Conservation (phyloP, 1,140 invertebrate species). For the Centruroides sculpturatus region DNA sequence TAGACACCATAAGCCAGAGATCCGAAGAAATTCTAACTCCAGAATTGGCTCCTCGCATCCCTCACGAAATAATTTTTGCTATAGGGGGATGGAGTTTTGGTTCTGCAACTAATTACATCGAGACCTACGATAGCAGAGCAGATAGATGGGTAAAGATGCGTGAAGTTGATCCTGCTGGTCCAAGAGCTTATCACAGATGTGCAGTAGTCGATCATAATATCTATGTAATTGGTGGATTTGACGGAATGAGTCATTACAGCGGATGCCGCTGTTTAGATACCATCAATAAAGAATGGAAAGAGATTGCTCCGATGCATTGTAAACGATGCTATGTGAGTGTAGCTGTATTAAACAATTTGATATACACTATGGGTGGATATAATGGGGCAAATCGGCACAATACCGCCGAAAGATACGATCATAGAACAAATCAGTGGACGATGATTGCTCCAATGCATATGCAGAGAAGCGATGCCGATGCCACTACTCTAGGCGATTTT, state of each 20-base stretch:
- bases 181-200: no score
- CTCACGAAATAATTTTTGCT: background rate
- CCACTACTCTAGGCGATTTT: constrained; percentile 41
- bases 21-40: no score
- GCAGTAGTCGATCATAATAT: no score
- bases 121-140: background rate
- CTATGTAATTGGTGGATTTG: no score
- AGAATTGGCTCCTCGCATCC: background rate
- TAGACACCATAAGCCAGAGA: no score
- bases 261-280: constrained; percentile 52
- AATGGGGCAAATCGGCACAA: constrained; percentile 34
- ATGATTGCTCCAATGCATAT: constrained; percentile 23
- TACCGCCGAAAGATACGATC: constrained; percentile 15
- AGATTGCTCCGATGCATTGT: no score
- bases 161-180: constrained; percentile 38
- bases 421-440: constrained; percentile 26
- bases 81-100: background rate
- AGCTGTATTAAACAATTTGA: background rate
- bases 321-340: no score
- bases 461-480: constrained; percentile 24
- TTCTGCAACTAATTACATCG: background rate
- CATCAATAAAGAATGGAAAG: constrained; percentile 39
- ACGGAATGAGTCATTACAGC: constrained; percentile 47
- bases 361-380: constrained; percentile 38
- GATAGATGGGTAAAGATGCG: constrained; percentile 34